These are phyloP conservation scores for Papilio demoleus DNA, from an alignment of 2,888 invertebrate species.

Conservation along the genomic window DNA sequence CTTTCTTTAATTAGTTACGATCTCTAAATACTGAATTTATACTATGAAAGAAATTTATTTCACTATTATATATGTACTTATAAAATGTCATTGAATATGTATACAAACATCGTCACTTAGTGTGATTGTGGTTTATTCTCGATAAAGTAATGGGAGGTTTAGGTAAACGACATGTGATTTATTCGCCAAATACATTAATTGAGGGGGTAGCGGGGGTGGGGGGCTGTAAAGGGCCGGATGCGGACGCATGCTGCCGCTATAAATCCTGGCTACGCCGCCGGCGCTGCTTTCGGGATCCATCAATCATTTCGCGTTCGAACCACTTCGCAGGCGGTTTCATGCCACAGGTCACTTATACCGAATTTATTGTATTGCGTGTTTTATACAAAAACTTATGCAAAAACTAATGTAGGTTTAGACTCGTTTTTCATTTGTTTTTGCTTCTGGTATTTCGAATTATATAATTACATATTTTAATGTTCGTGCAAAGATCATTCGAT, in stretches of 20 bases:
- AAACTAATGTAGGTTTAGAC: conserved; percentile 27
- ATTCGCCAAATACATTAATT: conserved; percentile 44
- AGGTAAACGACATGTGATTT: conserved; percentile 37
- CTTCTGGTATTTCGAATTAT: conserved; percentile 7
- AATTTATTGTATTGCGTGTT: conserved; percentile 33
- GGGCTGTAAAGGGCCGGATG: conserved; percentile 67
- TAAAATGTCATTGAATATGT: not conserved
- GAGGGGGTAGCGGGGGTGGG: conserved; percentile 34
- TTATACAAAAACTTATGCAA: conserved; percentile 17
- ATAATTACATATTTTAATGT: conserved; percentile 2
- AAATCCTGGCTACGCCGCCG: conserved; percentile 78
- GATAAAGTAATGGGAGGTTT: conserved; percentile 30
- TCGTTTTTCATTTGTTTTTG: conserved; percentile 3
- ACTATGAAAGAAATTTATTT: not conserved
- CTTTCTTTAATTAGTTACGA: too few relatives aligned
- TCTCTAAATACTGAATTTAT: too few relatives aligned
- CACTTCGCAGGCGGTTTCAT: conserved; percentile 66
- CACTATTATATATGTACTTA: not conserved
- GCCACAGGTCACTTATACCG: conserved; percentile 49
- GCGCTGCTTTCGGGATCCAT: conserved; percentile 79
- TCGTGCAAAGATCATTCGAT: not conserved
- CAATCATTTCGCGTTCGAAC: conserved; percentile 72
- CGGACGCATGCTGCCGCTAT: conserved; percentile 66
- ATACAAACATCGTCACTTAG: not conserved
- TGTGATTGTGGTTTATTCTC: conserved; percentile 4